Percentiles rank a stretch among this genome's conserved stretches.
These are phyloP conservation scores for Salvelinus sp. DNA, from an alignment of 2,113 vertebrate species.

Conservation along the genomic window DNA sequence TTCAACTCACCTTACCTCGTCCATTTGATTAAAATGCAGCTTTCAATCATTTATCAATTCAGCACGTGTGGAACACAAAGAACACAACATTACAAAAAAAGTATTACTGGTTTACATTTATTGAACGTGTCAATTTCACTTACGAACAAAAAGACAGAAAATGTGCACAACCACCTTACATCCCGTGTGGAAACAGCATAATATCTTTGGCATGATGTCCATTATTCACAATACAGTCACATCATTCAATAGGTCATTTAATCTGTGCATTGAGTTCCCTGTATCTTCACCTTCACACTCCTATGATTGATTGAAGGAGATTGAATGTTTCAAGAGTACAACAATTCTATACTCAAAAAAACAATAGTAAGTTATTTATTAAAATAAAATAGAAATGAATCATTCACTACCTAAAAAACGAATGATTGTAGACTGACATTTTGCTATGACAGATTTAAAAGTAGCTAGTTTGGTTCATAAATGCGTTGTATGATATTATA, in stretches of 20 bases:
- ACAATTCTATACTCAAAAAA: constrained; percentile 27
- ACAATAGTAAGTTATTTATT: neutral
- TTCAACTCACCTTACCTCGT: neutral
- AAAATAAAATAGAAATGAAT: constrained; percentile 23
- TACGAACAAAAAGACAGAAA: constrained; percentile 54
- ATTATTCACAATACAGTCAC: constrained; percentile 30
- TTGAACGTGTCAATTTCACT: constrained; percentile 60
- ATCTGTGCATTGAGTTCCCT: constrained; percentile 5
- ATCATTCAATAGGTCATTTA: neutral
- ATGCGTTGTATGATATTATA: constrained; percentile 37
- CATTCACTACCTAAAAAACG: constrained; percentile 43
- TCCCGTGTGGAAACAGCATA: constrained; percentile 36
- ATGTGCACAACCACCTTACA: constrained; percentile 54
- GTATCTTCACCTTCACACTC: constrained; percentile 51
- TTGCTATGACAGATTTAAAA: constrained; percentile 28
- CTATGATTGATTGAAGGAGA: constrained; percentile 9
- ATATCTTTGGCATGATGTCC: constrained; percentile 62
- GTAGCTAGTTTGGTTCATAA: constrained; percentile 56
- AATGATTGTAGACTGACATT: constrained; percentile 38
- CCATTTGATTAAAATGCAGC: neutral
- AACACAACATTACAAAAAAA: constrained; percentile 1
- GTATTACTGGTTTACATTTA: constrained; percentile 46
- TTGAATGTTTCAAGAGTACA: constrained; percentile 22
- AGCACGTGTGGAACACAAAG: neutral
- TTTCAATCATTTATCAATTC: neutral